Percentiles rank a stretch among this genome's conserved stretches.
phyloP scores from a whole-genome alignment of 2,113 vertebrate species.

The Empidonax traillii region DNA sequence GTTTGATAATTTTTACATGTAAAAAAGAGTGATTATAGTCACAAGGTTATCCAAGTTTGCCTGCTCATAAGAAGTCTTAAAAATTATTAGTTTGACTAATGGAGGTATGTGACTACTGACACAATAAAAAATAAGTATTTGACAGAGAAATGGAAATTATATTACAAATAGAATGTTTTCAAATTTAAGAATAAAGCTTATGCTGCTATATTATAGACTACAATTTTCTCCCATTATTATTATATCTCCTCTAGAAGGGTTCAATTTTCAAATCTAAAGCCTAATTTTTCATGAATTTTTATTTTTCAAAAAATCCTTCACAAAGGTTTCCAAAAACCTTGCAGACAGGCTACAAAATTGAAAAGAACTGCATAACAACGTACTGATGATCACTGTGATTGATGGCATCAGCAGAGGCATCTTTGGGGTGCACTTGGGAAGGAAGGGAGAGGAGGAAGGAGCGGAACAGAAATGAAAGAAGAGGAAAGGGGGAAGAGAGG shows the following conservation, averaged over 20 bases:
- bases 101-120: neutral
- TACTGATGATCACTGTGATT: neutral
- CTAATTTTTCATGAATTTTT: neutral
- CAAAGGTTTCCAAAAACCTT: neutral
- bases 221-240: fast-evolving
- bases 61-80: neutral
- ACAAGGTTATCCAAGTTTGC: neutral
- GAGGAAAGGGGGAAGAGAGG: neutral
- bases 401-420: neutral
- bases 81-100: neutral
- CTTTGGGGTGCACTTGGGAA: neutral
- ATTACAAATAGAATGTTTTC: neutral
- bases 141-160: neutral
- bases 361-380: neutral
- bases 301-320: neutral
- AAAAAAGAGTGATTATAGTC: neutral
- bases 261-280: neutral
- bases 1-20: neutral
- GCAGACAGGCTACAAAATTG: neutral
- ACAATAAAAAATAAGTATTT: neutral
- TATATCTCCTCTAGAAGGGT: neutral
- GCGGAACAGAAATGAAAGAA: neutral
- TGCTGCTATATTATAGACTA: neutral
- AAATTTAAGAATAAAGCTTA: neutral
- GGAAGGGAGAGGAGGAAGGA: neutral